Percentiles rank a stretch among this genome's conserved stretches.
Conservation (phyloP, 2,113 vertebrate species). For the Zeus faber region DNA sequence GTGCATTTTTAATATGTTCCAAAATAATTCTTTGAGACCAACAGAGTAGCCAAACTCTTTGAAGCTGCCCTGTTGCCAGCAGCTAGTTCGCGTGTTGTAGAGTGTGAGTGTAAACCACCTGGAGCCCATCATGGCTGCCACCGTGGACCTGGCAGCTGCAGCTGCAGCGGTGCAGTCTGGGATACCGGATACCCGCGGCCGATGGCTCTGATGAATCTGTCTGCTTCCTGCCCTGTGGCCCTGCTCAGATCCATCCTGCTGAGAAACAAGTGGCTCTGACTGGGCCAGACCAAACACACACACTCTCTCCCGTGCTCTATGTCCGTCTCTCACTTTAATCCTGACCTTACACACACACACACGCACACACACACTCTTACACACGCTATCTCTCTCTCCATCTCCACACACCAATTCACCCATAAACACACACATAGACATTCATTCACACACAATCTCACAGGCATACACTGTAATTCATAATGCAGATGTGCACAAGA, state of each 20-base stretch:
- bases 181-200: slow-evolving; percentile 70
- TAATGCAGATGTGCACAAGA: slow-evolving; percentile 9
- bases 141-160: slow-evolving; percentile 38
- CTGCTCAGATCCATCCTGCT: slow-evolving; percentile 74
- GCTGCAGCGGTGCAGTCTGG: slow-evolving; percentile 69
- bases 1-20: too few relatives aligned
- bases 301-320: not conserved
- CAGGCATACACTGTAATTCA: not conserved
- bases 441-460: slow-evolving; percentile 10
- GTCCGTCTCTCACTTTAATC: too few relatives aligned
- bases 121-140: slow-evolving; percentile 70
- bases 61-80: too few relatives aligned
- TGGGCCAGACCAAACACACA: slow-evolving; percentile 61
- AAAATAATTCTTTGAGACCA: too few relatives aligned
- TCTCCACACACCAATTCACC: not conserved
- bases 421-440: slow-evolving; percentile 8
- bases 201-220: slow-evolving; percentile 78
- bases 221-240: slow-evolving; percentile 76
- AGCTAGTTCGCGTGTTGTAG: not conserved
- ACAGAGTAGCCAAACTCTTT: too few relatives aligned
- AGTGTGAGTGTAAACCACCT: slow-evolving; percentile 57
- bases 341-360: slow-evolving; percentile 22
- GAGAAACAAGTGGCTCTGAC: slow-evolving; percentile 73
- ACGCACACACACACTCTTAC: slow-evolving; percentile 16
- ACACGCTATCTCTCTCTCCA: too few relatives aligned